Conservation (phyloP, 37 sponge, comb jelly and placozoan species). For the Spongilla lacustris region DNA sequence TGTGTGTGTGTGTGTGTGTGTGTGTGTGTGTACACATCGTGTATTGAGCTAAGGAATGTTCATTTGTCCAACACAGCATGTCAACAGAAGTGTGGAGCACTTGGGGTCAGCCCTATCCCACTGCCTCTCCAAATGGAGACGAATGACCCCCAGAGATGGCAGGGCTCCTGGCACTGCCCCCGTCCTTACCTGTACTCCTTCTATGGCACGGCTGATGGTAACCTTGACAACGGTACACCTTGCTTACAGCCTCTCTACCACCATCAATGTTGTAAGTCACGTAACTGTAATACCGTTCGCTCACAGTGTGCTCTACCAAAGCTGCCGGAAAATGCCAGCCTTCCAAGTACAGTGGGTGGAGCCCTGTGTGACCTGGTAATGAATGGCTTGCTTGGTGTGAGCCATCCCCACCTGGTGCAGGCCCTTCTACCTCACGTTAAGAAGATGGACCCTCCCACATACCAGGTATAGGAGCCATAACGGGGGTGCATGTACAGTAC, state of each 20-base stretch:
- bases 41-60: not conserved
- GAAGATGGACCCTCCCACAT: constrained; percentile 8
- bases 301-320: not conserved
- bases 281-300: not conserved
- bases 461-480: not conserved
- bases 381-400: constrained; percentile 33
- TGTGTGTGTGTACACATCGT: not conserved
- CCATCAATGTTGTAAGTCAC: not conserved
- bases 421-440: constrained; percentile 2
- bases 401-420: constrained; percentile 15
- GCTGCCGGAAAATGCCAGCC: not conserved
- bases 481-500: too few relatives aligned
- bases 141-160: constrained; percentile 3
- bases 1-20: not conserved
- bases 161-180: not conserved
- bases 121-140: constrained; percentile 69
- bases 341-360: constrained; percentile 8
- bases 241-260: constrained; percentile 1
- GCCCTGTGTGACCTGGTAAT: constrained; percentile 33
- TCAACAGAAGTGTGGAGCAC: not conserved
- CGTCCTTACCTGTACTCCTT: not conserved
- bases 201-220: constrained; percentile 38
- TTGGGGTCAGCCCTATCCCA: constrained; percentile 36
- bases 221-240: constrained; percentile 35
- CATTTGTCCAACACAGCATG: not conserved